phyloP scores from a whole-genome alignment of 2,888 invertebrate genomes.

The Anticlea derivata region DNA sequence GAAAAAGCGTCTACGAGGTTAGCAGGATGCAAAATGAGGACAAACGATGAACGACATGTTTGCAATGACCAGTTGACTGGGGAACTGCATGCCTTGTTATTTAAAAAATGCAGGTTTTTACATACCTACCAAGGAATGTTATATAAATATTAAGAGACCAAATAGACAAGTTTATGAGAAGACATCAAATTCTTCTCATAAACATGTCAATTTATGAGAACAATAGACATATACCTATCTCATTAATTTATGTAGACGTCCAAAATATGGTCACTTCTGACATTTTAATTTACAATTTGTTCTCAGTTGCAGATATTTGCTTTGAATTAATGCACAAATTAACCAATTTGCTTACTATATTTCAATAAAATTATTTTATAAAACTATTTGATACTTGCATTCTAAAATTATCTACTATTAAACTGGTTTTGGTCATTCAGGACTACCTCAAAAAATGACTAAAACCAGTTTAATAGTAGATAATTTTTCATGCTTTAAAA shows the following conservation, averaged over 20 bases:
- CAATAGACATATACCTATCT: slow-evolving; percentile 21
- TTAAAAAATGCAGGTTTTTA: neutral
- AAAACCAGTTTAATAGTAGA: no score
- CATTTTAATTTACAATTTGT: slow-evolving; percentile 30
- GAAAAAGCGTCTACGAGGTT: slow-evolving; percentile 63
- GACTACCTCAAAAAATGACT: no score
- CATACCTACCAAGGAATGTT: no score
- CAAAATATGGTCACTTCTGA: slow-evolving; percentile 28
- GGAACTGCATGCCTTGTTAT: slow-evolving; percentile 31
- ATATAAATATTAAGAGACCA: no score
- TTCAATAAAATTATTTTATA: slow-evolving; percentile 19
- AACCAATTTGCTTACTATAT: slow-evolving; percentile 33
- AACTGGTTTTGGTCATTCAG: no score
- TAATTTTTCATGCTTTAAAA: no score
- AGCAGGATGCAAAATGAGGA: slow-evolving; percentile 67
- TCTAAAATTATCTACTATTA: no score
- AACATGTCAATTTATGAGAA: no score
- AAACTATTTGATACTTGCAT: neutral
- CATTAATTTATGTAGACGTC: slow-evolving; percentile 26
- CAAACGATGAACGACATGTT: slow-evolving; percentile 45
- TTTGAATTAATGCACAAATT: slow-evolving; percentile 29
- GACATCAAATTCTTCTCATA: no score
- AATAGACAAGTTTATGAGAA: no score
- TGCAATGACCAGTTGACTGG: slow-evolving; percentile 14
- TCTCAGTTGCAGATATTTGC: slow-evolving; percentile 31